These are phyloP conservation scores for Cerceris rybyensis DNA, from an alignment of 2,888 invertebrate genomes.

Conservation along the genomic window DNA sequence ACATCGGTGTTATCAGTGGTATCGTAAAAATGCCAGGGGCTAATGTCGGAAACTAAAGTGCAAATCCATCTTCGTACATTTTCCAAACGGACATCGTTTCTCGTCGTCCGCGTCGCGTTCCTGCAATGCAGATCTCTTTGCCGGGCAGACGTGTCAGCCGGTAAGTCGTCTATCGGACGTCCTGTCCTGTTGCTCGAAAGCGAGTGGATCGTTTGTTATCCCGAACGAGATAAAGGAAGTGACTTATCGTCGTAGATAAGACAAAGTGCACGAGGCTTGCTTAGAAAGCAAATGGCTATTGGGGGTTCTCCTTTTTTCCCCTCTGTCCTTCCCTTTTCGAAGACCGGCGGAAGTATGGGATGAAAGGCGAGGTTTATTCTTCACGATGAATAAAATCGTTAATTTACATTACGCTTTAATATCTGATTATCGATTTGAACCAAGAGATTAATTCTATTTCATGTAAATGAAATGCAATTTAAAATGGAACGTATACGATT, in stretches of 20 bases:
- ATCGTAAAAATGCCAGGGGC: constrained; percentile 7
- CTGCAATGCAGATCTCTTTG: constrained; percentile 25
- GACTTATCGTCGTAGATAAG: constrained; percentile 22
- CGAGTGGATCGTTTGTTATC: constrained; percentile 19
- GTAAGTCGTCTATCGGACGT: constrained; percentile 24
- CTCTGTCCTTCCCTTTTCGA: no score
- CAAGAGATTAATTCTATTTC: no score
- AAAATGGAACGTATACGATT: no score
- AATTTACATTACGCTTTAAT: no score
- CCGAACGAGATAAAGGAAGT: constrained; percentile 8
- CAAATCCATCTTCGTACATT: constrained; percentile 27
- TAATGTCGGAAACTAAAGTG: constrained; percentile 14
- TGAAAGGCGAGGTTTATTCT: no score
- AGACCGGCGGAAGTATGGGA: no score
- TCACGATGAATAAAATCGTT: no score
- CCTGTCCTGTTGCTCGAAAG: constrained; percentile 10
- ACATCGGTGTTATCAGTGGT: constrained; percentile 5
- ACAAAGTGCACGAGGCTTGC: not conserved
- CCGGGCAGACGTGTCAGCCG: constrained; percentile 22
- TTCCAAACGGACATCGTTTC: constrained; percentile 14
- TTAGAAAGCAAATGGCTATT: not conserved
- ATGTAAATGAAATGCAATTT: no score
- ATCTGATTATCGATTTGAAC: no score
- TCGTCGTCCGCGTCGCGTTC: constrained; percentile 28
- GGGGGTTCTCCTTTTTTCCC: not conserved